Conservation (phyloP, 2,113 vertebrate genomes). For the Rutilus rutilus region DNA sequence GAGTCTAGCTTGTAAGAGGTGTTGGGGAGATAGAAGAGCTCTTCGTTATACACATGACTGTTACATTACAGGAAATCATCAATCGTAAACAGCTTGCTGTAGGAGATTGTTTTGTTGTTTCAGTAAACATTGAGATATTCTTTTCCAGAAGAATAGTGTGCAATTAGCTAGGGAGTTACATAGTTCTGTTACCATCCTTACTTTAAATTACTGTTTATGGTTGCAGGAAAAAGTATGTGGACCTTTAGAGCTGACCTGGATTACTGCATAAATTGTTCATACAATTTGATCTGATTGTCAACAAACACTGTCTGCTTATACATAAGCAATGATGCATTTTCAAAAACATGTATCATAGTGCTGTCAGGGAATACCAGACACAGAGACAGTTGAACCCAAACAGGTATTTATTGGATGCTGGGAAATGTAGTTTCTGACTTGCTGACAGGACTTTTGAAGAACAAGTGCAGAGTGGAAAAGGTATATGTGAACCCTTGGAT, state of each 20-base stretch:
- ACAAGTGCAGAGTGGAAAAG: not conserved
- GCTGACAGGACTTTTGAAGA: no score
- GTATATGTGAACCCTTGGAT: not conserved
- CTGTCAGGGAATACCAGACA: no score
- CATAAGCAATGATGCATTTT: not conserved
- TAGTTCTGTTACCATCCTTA: not conserved
- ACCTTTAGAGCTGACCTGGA: not conserved
- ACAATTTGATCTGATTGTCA: not conserved
- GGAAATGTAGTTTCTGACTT: no score
- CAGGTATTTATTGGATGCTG: no score
- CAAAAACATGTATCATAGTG: not conserved
- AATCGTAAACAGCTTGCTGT: not conserved
- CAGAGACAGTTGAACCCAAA: no score
- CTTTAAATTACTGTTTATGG: not conserved
- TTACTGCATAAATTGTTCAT: not conserved
- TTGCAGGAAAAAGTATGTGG: not conserved
- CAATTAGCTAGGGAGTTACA: not conserved
- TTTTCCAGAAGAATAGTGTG: not conserved
- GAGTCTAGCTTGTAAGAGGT: not conserved
- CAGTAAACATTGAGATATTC: not conserved
- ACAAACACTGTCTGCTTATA: not conserved
- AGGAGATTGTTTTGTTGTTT: conserved; percentile 2
- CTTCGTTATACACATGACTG: conserved; percentile 3
- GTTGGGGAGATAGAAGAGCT: not conserved
- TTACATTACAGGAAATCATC: conserved; percentile 10